These are phyloP conservation scores for Epizoanthus fatuus DNA, from an alignment of 92 coral and sea anemone genomes.

Conservation along the genomic window DNA sequence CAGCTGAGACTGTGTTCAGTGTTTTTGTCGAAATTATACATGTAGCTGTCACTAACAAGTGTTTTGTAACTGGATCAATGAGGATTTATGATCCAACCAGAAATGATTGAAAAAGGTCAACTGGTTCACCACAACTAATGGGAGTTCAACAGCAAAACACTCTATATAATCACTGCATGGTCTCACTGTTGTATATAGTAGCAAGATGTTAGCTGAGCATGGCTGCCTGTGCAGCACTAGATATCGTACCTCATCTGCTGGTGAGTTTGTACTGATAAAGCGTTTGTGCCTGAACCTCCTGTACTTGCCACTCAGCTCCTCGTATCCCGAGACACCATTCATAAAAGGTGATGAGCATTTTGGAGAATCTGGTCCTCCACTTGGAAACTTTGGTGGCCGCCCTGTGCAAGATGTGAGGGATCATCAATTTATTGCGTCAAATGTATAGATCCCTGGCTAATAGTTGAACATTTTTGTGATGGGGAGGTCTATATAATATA, in stretches of 20 bases:
- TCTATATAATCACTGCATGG: too few species aligned
- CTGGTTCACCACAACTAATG: too few species aligned
- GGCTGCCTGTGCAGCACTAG: constrained; percentile 17
- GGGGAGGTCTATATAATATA: too few species aligned
- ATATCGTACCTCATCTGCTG: constrained; percentile 80
- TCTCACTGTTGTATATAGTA: too few species aligned
- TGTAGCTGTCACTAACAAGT: too few species aligned
- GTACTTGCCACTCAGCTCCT: constrained; percentile 60
- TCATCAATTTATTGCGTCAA: neutral
- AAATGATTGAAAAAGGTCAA: too few species aligned
- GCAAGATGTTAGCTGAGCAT: too few species aligned
- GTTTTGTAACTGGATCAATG: too few species aligned
- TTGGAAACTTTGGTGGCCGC: constrained; percentile 85
- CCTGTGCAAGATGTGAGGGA: constrained; percentile 29
- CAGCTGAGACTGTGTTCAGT: too few species aligned
- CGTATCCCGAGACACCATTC: constrained; percentile 74
- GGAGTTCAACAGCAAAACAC: too few species aligned
- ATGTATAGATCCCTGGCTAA: neutral
- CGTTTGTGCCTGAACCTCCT: constrained; percentile 82
- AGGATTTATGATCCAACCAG: too few species aligned
- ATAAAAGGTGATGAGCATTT: constrained; percentile 78
- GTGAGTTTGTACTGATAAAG: constrained; percentile 81
- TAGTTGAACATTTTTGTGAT: neutral
- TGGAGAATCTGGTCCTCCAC: constrained; percentile 85
- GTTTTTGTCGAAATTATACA: too few species aligned